Evolutionary conservation across 37 sponge, comb jelly and placozoan species (phyloP).

Genomic region (Bolinopsis microptera): DNA sequence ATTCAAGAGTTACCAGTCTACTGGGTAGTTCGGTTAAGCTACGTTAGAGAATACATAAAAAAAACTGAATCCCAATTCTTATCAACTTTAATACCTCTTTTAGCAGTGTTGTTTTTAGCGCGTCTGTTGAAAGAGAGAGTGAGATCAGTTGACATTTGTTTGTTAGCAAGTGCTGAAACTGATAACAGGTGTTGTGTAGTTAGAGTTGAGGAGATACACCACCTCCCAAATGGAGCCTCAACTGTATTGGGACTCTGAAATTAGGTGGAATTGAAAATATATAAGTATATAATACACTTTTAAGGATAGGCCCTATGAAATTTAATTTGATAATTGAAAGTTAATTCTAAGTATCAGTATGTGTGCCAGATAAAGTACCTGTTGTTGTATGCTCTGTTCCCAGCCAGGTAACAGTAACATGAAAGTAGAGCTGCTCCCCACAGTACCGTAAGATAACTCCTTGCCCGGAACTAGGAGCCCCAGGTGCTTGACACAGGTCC

Average conservation of each 20-base stretch:
- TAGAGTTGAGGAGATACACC: slow-evolving; percentile 39
- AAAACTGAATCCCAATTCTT: too few species aligned
- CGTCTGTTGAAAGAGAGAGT: slow-evolving; percentile 8
- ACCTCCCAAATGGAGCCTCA: neutral
- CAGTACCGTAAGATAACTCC: neutral
- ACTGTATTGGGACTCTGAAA: neutral
- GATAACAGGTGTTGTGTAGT: slow-evolving; percentile 15
- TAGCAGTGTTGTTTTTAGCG: too few species aligned
- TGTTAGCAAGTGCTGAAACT: slow-evolving; percentile 38
- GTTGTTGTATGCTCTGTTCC: slow-evolving; percentile 20
- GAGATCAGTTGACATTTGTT: slow-evolving; percentile 47
- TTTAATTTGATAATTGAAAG: too few species aligned
- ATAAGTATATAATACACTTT: too few species aligned
- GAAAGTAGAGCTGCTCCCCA: slow-evolving; percentile 53
- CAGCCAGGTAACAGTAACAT: slow-evolving; percentile 36
- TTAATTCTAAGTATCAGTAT: neutral
- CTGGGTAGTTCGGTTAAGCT: too few species aligned
- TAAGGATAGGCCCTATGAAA: too few species aligned
- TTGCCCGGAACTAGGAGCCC: neutral
- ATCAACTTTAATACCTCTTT: too few species aligned
- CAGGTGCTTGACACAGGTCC: slow-evolving; percentile 49
- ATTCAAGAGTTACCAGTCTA: too few species aligned
- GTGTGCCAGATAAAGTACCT: neutral
- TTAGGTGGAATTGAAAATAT: too few species aligned
- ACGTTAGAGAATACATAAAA: too few species aligned